These are phyloP conservation scores for Ancistrus triradiatus DNA, from an alignment of 2,113 vertebrate genomes.

Conservation along the genomic window DNA sequence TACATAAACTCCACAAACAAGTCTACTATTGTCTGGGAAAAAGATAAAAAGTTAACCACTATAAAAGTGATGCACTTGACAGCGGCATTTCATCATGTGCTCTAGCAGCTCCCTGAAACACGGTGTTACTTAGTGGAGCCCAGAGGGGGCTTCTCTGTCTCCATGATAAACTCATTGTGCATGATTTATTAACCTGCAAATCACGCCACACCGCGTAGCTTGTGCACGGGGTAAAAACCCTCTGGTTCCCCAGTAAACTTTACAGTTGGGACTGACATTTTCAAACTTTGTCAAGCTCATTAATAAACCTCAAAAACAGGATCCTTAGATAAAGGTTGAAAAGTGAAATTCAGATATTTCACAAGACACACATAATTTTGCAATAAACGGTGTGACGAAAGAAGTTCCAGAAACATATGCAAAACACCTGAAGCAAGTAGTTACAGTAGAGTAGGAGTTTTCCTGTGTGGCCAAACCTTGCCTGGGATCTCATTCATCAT, in stretches of 20 bases:
- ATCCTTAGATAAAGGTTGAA: neutral
- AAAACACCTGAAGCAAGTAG: neutral
- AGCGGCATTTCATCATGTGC: constrained; percentile 71
- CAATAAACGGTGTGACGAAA: neutral
- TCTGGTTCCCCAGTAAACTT: constrained; percentile 38
- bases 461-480: constrained; percentile 10
- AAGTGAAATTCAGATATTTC: neutral
- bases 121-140: constrained; percentile 66
- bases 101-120: constrained; percentile 68
- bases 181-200: constrained; percentile 79
- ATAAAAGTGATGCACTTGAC: constrained; percentile 71
- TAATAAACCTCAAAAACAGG: constrained; percentile 67
- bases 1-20: constrained; percentile 59
- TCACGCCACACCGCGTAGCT: constrained; percentile 56
- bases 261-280: constrained; percentile 45
- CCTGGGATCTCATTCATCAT: constrained; percentile 12
- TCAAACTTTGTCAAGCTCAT: constrained; percentile 63
- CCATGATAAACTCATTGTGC: constrained; percentile 77
- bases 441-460: constrained; percentile 9
- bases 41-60: constrained; percentile 67
- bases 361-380: neutral
- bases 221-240: constrained; percentile 39
- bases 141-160: constrained; percentile 72
- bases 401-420: neutral
- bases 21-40: constrained; percentile 58